Base-by-base conservation (phyloP, 2,113 vertebrate genomes). In the Eolophus roseicapilla region DNA sequence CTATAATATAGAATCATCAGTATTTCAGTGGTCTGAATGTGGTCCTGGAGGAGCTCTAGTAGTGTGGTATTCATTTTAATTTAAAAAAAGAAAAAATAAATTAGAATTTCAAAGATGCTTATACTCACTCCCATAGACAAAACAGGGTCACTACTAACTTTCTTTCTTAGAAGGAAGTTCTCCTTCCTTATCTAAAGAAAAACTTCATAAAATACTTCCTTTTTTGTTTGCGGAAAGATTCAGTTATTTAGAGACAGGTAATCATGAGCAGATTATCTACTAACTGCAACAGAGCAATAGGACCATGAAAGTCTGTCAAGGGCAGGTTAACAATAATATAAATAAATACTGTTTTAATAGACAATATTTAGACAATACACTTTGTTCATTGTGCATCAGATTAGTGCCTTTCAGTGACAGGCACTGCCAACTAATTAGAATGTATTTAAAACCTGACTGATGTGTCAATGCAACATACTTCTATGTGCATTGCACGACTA, bases 251-350 rank as follows among this genome's bases (percentile, higher is more conserved):
- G 64, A 82, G 77, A 28, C 33, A 52, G 60, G 52, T 79, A 69
- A 65, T 52, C 83, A 6, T 21, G 63, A 82, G 78, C 70, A 82
- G 92, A 96, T 96, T 76, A 93, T 96, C 95, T 94, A 92, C 94
- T 78, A 83, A 93, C 35, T 78, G 43, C 47, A 39, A 43, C 27
- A 78, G 27, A 74, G 43, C 55, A 79, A 57, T 68, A 88, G 68
- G 57, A 50, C 55, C 55, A 75, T 59, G 63, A 60, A 84, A 55
- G 88, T 86, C 91, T 95, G 46, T 83, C 90, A 93, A 96, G 90
- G 90, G 62, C 65, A 78, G 43, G 86, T 67, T 81, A 86, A 25
- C 16, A 41, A 81, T 67, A 57, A 62, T 83, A 77, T 74, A 94
- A 90, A 88, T 57, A 91, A 84, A 91, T 44, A 59, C 27, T 64